Evolutionary conservation across 1,140 invertebrate species (phyloP), one percentile per base, ranked within the genome.

Genomic region (Pemphigus obesinymphae): DNA sequence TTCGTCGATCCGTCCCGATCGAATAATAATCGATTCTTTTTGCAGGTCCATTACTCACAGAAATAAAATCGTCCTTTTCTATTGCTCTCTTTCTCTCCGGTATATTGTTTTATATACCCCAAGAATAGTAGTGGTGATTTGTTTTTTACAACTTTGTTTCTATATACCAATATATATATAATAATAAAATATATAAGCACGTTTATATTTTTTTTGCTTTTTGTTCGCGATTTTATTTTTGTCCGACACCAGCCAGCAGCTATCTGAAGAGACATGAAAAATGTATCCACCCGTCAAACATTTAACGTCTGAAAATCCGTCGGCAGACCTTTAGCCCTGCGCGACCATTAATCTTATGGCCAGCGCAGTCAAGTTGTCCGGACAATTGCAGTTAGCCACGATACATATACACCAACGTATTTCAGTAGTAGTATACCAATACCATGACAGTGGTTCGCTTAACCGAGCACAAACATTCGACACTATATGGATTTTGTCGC

Each of bases 271-370:
- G 37, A 80, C 76, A 80, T 63, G 76, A 80, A 63, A 80, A 80
- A 80, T 80, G 76, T 45, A 80, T 80, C 17, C 23, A 37, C 76
- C 37, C 63, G 76, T 80, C 76, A 80, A 80, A 80, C 55, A 55
- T 80, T 80, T 80, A 80, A 55, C 23, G 6, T 80, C 55, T 78
- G 50, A 5, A 80, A 80, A 80, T 80, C 76, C 76, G 55, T 63
- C 34, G 34, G n/a, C n/a, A 63, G 37, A 80, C 55, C 76, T 80
- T 63, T 43, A 43, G 13, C 76, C 17, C 50, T 29, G 31, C n/a
- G 34, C 29, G 31, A 63, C 55, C 76, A 63, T 80, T 80, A 80
- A 80, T 80, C 76, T 45, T 45, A n/a, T n/a, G 23, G 17, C 55
- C 17, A 17, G 55, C 4, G 8, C 50, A 55, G 34, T 58, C 50